These are phyloP conservation scores for Sebastes diaconus DNA, from an alignment of 2,797 vertebrate species.

Conservation along the genomic window DNA sequence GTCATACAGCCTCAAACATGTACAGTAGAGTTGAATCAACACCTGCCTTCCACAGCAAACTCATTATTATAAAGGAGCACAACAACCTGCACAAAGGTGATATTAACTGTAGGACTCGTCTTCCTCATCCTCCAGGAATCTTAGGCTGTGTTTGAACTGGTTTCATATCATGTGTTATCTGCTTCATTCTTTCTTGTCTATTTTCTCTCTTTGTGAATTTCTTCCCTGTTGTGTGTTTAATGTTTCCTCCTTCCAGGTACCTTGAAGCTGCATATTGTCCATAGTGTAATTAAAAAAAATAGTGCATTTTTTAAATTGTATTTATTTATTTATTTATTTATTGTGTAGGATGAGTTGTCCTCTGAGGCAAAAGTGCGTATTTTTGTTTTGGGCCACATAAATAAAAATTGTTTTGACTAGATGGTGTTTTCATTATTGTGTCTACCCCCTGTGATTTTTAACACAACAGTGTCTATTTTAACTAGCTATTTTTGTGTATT, in stretches of 20 bases:
- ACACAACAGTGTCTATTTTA: background rate
- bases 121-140: background rate
- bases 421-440: background rate
- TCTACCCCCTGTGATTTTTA: background rate
- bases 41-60: background rate
- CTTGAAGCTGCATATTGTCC: background rate
- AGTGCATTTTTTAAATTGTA: background rate
- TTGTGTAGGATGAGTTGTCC: background rate
- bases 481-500: background rate
- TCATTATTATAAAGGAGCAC: background rate
- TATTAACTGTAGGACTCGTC: background rate
- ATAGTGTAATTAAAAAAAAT: too few relatives aligned
- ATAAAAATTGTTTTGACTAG: background rate
- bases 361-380: background rate
- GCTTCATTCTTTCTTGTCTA: background rate
- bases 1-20: too few relatives aligned
- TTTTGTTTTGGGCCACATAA: background rate
- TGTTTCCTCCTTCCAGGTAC: background rate
- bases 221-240: background rate
- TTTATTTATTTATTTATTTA: background rate
- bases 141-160: background rate
- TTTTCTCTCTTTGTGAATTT: background rate
- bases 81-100: background rate
- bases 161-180: background rate
- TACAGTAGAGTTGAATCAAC: background rate